These are phyloP conservation scores for Dexiosoma caninum DNA, from an alignment of 2,888 invertebrate genomes.

Conservation along the genomic window DNA sequence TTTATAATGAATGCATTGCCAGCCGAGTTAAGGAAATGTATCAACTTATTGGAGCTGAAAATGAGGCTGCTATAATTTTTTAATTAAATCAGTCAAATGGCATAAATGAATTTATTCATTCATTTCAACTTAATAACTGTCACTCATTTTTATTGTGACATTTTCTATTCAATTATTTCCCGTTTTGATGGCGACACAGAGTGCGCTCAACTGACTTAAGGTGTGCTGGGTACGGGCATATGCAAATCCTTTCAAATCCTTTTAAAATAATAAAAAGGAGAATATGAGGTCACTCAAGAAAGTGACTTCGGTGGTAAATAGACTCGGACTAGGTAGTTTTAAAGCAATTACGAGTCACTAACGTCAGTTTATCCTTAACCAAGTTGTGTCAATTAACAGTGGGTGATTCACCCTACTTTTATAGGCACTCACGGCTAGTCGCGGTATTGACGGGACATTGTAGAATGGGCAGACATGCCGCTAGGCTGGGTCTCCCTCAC, in stretches of 20 bases:
- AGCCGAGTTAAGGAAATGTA: slow-evolving; percentile 3
- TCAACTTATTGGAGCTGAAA: slow-evolving; percentile 63
- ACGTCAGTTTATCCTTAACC: too few species aligned
- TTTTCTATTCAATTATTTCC: slow-evolving; percentile 16
- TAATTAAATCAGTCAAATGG: slow-evolving; percentile 64
- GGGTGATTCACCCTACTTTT: too few species aligned
- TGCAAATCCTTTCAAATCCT: slow-evolving; percentile 66
- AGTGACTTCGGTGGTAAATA: not conserved
- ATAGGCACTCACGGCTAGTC: too few species aligned
- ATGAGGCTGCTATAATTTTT: slow-evolving; percentile 69
- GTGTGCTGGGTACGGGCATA: not conserved
- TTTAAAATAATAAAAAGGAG: slow-evolving; percentile 44
- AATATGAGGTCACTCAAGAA: not conserved
- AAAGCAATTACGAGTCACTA: too few species aligned
- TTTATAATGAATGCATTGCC: not conserved
- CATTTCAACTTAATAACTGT: slow-evolving; percentile 67
- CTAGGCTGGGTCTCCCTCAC: too few species aligned
- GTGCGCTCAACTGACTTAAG: not conserved
- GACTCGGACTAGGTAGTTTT: too few species aligned
- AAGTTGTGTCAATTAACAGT: too few species aligned
- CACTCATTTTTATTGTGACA: slow-evolving; percentile 49
- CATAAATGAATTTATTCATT: slow-evolving; percentile 46
- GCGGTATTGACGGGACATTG: too few species aligned
- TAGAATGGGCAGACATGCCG: too few species aligned
- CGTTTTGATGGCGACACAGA: not conserved